Evolutionary conservation across 2,113 vertebrate genomes (phyloP), one percentile per base, ranked within the genome.

Genomic region (Notothenia rossii): DNA sequence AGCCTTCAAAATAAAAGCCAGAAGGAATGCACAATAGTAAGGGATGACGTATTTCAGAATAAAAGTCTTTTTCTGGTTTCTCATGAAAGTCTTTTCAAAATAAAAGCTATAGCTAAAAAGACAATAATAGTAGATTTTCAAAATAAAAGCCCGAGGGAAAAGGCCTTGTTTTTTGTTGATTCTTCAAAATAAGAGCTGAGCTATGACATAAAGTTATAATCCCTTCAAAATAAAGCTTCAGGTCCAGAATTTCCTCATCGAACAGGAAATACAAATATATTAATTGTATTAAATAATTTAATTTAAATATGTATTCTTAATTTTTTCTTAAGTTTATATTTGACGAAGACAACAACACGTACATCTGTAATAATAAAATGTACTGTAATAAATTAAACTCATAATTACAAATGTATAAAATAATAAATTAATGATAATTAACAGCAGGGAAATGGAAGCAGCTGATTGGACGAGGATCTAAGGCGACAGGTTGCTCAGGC

Each of bases 401-500:
- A 65, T 50, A 17, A 69, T 17, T 56, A 49, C 2, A 74, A 45
- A 53, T 51, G 14, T 7, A 48, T 43, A 6, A 68, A 63, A 40
- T 45, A 68, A 64, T 63, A 25, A 63, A 48, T 58, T 51, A 43
- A n/a, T 22, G 22, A 64, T 29, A 49, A 17, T 33, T 3, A 20
- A n/a, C 40, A 68, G 33, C 72, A n/a, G 17, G 4, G 18, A 22
- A 66, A 45, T 22, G 10, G 40, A 64, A 63, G 20, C 43, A 54
- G 29, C 9, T 10, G 3, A 46, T 5, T 11, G 4, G 17, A 43
- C 0, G 0, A 17, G 18, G 18, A 46, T 77, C 88, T 95, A 97
- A 72, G 95, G 94, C n/a, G 93, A 71, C 87, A 93, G 75, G 89
- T 93, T 96, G 85, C 95, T 96, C 60, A 96, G 91, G 75, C 96